These are phyloP conservation scores for Saguinus midas DNA, from an alignment of 2,113 vertebrate genomes.

Conservation along the genomic window DNA sequence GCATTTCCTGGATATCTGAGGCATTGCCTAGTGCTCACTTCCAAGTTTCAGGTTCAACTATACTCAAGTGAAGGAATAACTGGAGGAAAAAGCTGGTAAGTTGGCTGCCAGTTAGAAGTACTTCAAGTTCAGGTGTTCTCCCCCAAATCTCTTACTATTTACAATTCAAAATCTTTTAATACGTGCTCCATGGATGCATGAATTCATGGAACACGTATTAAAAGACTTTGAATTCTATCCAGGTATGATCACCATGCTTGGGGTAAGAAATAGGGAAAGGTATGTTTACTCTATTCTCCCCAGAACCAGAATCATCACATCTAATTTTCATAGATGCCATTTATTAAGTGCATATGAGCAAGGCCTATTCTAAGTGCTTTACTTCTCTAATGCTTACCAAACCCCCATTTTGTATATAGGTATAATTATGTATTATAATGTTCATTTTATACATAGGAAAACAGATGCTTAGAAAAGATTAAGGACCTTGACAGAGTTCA, in stretches of 20 bases:
- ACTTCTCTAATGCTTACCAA: background rate
- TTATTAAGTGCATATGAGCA: background rate
- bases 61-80: background rate
- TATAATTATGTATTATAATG: background rate
- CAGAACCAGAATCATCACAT: background rate
- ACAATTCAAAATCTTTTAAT: background rate
- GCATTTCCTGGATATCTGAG: background rate
- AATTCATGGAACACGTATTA: too few species aligned
- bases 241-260: background rate
- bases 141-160: background rate
- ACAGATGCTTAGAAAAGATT: conserved; percentile 5
- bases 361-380: background rate
- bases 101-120: background rate
- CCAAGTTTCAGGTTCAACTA: background rate
- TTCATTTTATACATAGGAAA: background rate
- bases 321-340: background rate
- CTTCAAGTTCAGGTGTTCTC: background rate
- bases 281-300: background rate
- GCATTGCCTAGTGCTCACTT: background rate
- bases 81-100: background rate
- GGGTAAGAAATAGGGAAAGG: background rate
- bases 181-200: background rate
- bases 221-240: background rate
- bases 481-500: background rate
- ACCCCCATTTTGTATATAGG: background rate